Percentiles rank a stretch among this genome's conserved stretches.
Conservation (phyloP, 2,113 vertebrate species). For the Macquaria australasica region DNA sequence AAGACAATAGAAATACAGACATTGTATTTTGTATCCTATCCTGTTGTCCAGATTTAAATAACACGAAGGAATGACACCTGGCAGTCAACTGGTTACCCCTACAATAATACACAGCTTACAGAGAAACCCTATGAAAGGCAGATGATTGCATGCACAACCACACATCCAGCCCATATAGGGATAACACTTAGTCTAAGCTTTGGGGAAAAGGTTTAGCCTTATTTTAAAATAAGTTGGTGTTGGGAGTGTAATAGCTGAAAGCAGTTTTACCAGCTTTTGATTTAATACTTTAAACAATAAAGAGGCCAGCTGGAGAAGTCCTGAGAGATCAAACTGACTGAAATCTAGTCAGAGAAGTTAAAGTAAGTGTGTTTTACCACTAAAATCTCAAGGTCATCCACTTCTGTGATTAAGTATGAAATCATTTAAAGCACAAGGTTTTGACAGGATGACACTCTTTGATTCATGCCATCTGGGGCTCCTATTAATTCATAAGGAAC, state of each 20-base stretch:
- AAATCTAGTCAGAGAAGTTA: background rate
- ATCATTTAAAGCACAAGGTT: constrained; percentile 11
- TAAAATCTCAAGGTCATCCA: background rate
- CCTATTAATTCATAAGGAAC: constrained; percentile 37
- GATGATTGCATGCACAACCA: background rate
- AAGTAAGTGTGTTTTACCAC: background rate
- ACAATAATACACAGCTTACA: background rate
- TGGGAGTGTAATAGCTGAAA: background rate
- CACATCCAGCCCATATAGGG: background rate
- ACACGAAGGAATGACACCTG: background rate
- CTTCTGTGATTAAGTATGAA: constrained; percentile 2
- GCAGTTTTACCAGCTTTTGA: constrained; percentile 1
- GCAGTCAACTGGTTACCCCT: background rate
- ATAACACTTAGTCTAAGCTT: background rate
- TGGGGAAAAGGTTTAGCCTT: background rate
- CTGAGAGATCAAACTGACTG: background rate
- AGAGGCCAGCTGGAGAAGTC: background rate
- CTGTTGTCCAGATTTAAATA: constrained; percentile 37
- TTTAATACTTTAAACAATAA: constrained; percentile 8
- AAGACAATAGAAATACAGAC: background rate
- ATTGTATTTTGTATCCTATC: constrained; percentile 13
- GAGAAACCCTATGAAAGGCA: background rate
- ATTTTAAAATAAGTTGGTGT: background rate
- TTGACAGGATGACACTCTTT: constrained; percentile 15
- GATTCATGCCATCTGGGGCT: constrained; percentile 27